Evolutionary conservation across 37 sponge, comb jelly and placozoan species (phyloP).

Genomic region (Agelas oroides): DNA sequence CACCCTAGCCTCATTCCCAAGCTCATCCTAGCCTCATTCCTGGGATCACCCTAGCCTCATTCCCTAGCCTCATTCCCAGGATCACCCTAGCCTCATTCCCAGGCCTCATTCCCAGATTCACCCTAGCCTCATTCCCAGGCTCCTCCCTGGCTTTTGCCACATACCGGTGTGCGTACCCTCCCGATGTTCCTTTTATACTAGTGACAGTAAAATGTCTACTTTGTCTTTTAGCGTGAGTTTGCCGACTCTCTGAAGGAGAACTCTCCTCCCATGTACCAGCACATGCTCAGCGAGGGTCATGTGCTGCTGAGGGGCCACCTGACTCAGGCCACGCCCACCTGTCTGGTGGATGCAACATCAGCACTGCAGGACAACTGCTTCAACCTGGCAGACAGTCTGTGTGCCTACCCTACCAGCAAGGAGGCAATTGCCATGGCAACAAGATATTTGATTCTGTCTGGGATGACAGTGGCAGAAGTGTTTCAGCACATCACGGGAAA

Average conservation of each 20-base stretch:
- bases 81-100: no score
- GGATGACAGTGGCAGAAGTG: constrained; percentile 8
- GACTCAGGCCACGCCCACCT: background rate
- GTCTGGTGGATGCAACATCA: no score
- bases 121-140: no score
- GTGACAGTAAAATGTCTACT: background rate
- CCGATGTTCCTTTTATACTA: no score
- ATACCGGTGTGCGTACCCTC: no score
- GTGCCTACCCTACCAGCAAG: constrained; percentile 18
- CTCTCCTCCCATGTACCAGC: constrained; percentile 62
- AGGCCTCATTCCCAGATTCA: no score
- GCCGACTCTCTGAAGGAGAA: constrained; percentile 23
- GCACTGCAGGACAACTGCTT: constrained; percentile 40
- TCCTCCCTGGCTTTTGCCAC: no score
- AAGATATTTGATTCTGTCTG: constrained; percentile 48
- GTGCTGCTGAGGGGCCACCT: constrained; percentile 38
- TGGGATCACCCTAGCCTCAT: no score
- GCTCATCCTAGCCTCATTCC: no score
- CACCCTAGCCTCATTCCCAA: no score
- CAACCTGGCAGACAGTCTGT: constrained; percentile 47
- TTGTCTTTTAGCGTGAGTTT: constrained; percentile 35
- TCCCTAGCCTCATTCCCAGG: no score
- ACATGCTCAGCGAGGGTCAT: constrained; percentile 54
- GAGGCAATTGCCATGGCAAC: constrained; percentile 10
- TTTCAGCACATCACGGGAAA: constrained; percentile 16